Evolutionary conservation across 2,113 vertebrate genomes (phyloP).

Genomic region (Erinaceus europaeus): DNA sequence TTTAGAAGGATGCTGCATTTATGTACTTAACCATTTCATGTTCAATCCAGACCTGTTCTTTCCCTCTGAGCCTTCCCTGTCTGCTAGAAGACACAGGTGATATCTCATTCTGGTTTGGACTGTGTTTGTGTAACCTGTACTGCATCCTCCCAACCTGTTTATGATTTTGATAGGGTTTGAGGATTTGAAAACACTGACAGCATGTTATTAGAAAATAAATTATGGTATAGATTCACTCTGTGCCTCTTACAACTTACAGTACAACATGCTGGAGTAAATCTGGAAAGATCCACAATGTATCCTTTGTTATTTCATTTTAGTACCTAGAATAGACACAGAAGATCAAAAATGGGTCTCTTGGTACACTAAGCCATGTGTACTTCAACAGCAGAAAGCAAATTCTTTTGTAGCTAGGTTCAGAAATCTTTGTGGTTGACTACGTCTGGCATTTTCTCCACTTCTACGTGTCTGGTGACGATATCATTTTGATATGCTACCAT

Average conservation of each 20-base stretch:
- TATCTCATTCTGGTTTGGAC: neutral
- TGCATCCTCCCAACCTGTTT: neutral
- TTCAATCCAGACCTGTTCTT: neutral
- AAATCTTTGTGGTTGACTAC: neutral
- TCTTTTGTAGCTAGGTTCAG: neutral
- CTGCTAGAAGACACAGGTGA: neutral
- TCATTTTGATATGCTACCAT: neutral
- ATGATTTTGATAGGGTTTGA: neutral
- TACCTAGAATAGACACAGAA: conserved; percentile 4
- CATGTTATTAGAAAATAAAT: neutral
- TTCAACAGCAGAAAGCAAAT: conserved; percentile 8
- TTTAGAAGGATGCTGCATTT: neutral
- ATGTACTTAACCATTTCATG: neutral
- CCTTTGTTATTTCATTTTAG: conserved; percentile 41
- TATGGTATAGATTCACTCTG: conserved; percentile 4
- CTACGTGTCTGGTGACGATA: neutral
- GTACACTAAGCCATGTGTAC: conserved; percentile 17
- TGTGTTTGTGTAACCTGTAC: neutral
- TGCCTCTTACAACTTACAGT: neutral
- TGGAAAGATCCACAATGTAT: conserved; percentile 38
- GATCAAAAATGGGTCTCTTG: neutral
- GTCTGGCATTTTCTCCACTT: conserved; percentile 25
- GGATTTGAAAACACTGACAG: neutral
- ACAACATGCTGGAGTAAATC: neutral
- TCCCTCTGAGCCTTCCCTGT: neutral